Percentiles rank a stretch among this genome's conserved stretches.
phyloP scores from a whole-genome alignment of 2,888 invertebrate genomes.

The Liodrosophila aerea region DNA sequence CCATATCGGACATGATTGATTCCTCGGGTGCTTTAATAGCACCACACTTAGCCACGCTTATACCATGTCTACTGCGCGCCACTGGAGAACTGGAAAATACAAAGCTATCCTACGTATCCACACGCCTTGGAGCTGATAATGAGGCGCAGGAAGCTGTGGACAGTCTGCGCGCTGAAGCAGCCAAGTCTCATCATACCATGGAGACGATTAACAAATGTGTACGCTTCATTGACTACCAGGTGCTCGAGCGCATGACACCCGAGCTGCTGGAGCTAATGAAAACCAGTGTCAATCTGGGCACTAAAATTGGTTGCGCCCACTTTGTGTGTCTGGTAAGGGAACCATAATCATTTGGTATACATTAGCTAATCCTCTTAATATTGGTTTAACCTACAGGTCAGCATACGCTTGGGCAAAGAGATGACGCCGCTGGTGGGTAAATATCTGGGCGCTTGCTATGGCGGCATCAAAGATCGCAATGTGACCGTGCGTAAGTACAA shows the following conservation, averaged over 20 bases:
- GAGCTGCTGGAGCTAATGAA: slow-evolving; percentile 91
- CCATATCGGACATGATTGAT: slow-evolving; percentile 92
- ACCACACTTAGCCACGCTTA: slow-evolving; percentile 90
- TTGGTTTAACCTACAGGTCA: slow-evolving; percentile 64
- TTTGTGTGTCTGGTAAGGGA: slow-evolving; percentile 87
- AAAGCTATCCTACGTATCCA: slow-evolving; percentile 90
- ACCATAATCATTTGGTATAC: neutral
- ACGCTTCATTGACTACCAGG: slow-evolving; percentile 89
- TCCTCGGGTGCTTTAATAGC: slow-evolving; percentile 90
- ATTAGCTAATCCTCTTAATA: neutral
- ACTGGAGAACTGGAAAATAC: slow-evolving; percentile 93
- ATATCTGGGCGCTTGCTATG: slow-evolving; percentile 84
- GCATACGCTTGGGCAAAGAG: slow-evolving; percentile 83
- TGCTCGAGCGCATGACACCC: slow-evolving; percentile 91
- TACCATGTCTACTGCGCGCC: slow-evolving; percentile 92
- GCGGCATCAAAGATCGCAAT: slow-evolving; percentile 92
- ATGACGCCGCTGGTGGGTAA: slow-evolving; percentile 85
- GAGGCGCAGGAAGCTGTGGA: slow-evolving; percentile 90
- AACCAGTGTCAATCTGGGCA: slow-evolving; percentile 90
- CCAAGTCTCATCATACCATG: slow-evolving; percentile 93
- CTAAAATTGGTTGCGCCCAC: slow-evolving; percentile 91
- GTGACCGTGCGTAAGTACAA: slow-evolving; percentile 91
- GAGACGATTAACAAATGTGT: slow-evolving; percentile 92
- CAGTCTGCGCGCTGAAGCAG: slow-evolving; percentile 90
- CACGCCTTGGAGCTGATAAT: slow-evolving; percentile 87